Evolutionary conservation across 2,888 invertebrate genomes (phyloP).

Genomic region (Marronus borbonicus): DNA sequence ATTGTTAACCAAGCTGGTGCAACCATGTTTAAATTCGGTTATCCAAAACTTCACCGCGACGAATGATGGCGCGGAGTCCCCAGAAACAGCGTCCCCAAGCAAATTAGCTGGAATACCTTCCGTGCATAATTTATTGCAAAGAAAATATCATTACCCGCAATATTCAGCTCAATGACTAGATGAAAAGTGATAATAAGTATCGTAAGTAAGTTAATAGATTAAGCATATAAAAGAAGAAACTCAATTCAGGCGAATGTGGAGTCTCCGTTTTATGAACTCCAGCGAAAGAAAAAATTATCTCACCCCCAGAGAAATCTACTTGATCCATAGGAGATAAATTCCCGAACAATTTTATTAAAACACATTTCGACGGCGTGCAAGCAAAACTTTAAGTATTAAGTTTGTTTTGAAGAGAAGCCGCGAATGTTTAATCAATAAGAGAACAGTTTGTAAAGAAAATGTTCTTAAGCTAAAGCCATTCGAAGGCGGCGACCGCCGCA

Average conservation of each 20-base stretch:
- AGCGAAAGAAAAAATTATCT: conserved; percentile 24
- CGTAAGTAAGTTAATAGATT: no score
- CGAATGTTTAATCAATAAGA: conserved; percentile 48
- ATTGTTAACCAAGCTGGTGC: no score
- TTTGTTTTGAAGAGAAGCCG: conserved; percentile 45
- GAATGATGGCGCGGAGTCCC: no score
- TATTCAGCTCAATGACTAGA: no score
- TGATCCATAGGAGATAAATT: conserved; percentile 20
- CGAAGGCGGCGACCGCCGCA: conserved; percentile 47
- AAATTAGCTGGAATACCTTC: no score
- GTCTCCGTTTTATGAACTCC: neutral
- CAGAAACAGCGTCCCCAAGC: no score
- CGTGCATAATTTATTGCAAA: no score
- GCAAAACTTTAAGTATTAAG: conserved; percentile 43
- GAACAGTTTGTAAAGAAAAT: conserved; percentile 51
- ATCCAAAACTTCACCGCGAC: no score
- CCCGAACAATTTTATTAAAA: conserved; percentile 31
- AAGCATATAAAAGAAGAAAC: no score
- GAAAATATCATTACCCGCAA: no score
- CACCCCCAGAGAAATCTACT: conserved; percentile 12
- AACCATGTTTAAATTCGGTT: no score
- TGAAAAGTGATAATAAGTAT: no score
- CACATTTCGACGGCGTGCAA: conserved; percentile 42
- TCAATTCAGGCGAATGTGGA: neutral
- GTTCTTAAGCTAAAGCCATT: conserved; percentile 51